Evolutionary conservation across 2,113 vertebrate genomes (phyloP).

Genomic region (Calyptomena viridis): DNA sequence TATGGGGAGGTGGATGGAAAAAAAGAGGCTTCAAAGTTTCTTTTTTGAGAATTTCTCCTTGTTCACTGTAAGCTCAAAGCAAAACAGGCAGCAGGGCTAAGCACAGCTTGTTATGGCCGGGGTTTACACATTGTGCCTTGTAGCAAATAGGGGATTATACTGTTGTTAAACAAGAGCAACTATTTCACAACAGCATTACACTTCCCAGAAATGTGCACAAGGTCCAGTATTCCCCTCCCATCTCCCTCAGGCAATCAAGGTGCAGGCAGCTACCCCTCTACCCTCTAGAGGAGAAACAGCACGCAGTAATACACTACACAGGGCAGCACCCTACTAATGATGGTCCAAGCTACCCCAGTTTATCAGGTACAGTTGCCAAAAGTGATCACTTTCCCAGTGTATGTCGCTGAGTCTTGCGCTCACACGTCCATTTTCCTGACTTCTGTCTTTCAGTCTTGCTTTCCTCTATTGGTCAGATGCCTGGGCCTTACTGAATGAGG

Average conservation of each 20-base stretch:
- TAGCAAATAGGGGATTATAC: neutral
- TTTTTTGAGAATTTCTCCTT: neutral
- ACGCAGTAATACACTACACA: fast-evolving
- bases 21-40: neutral
- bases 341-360: neutral
- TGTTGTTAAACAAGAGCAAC: neutral
- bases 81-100: neutral
- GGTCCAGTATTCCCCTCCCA: neutral
- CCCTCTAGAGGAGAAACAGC: no score
- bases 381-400: neutral
- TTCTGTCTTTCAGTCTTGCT: neutral
- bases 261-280: fast-evolving
- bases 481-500: no score
- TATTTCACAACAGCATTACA: neutral
- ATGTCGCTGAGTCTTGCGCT: neutral
- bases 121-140: neutral
- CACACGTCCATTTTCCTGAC: neutral
- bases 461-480: neutral
- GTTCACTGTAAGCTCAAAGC: neutral
- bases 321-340: neutral
- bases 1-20: neutral
- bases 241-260: neutral
- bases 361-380: fast-evolving
- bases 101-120: fast-evolving
- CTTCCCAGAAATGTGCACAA: neutral